Conservation (phyloP, 1,140 invertebrate genomes). For the Drosophila ambigua region DNA sequence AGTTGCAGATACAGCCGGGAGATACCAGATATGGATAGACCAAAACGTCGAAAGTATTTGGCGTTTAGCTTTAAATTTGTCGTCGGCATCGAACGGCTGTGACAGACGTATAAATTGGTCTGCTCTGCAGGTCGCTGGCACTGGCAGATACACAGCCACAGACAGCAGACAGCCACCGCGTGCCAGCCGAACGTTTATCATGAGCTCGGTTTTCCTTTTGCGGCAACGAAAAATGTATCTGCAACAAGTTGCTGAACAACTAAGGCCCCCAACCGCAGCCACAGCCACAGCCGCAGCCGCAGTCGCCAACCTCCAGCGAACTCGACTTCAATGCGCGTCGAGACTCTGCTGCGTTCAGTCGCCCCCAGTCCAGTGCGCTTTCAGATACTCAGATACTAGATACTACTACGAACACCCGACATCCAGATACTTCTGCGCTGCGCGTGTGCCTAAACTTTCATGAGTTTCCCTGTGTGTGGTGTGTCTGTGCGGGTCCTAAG, state of each 20-base stretch:
- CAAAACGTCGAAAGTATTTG: conserved; percentile 66
- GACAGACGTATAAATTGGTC: conserved; percentile 79
- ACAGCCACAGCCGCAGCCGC: conserved; percentile 7
- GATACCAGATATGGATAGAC: conserved; percentile 62
- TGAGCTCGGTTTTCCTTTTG: conserved; percentile 76
- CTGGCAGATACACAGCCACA: conserved; percentile 45
- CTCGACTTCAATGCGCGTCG: conserved; percentile 73
- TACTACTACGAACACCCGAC: conserved; percentile 30
- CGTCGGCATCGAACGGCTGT: conserved; percentile 68
- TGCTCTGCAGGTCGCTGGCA: conserved; percentile 46
- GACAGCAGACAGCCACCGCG: conserved; percentile 48
- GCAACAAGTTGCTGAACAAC: conserved; percentile 75
- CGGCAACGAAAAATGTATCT: conserved; percentile 72
- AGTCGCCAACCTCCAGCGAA: conserved; percentile 56
- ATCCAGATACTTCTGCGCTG: conserved; percentile 56
- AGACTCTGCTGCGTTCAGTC: conserved; percentile 76
- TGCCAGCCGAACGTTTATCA: conserved; percentile 76
- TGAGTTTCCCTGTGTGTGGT: conserved; percentile 36
- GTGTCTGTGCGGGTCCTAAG: conserved; percentile 6
- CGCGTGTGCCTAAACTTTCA: conserved; percentile 33
- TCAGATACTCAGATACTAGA: conserved; percentile 40
- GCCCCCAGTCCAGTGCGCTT: conserved; percentile 42
- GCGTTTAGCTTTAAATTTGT: conserved; percentile 77
- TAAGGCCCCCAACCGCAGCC: conserved; percentile 5
- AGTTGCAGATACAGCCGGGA: conserved; percentile 61